A percentile compares a stretch with the other conserved stretches of the same genome.
Conservation (phyloP, 2,113 vertebrate genomes). For the Leucopternis melanops region DNA sequence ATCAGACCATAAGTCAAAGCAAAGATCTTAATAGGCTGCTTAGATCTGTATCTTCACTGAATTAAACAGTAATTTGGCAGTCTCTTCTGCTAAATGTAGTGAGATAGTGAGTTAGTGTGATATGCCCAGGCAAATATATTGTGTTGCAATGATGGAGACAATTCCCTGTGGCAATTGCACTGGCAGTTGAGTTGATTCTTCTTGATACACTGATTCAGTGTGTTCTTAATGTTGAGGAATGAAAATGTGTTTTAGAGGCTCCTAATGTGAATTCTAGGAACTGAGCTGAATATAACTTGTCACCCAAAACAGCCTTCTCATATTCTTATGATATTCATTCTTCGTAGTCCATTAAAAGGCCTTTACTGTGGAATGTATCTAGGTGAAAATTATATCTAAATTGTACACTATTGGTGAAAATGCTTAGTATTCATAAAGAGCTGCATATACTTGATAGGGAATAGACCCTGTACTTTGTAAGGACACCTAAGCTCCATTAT, state of each 20-base stretch:
- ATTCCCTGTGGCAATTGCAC: conserved; percentile 12
- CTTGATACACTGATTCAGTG: background rate
- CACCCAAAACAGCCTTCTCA: background rate
- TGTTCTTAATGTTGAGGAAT: background rate
- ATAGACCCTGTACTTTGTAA: background rate
- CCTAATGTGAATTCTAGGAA: background rate
- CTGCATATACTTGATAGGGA: background rate
- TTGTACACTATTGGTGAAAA: background rate
- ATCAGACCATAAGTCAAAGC: conserved; percentile 38
- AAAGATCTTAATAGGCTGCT: conserved; percentile 25
- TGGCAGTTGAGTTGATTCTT: conserved; percentile 45
- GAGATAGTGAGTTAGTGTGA: conserved; percentile 29
- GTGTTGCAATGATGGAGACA: conserved; percentile 17
- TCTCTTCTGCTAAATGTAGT: conserved; percentile 9
- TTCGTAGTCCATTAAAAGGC: background rate
- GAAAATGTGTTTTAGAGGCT: conserved; percentile 19
- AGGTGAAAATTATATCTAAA: background rate
- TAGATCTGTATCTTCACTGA: conserved; percentile 52
- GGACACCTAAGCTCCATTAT: background rate
- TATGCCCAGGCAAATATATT: conserved; percentile 19
- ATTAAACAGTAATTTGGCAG: conserved; percentile 59
- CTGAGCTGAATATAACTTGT: background rate
- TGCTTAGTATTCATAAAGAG: background rate
- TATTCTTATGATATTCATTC: background rate
- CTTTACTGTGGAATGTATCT: background rate